A percentile compares a stretch with the other conserved stretches of the same genome.
Conservation (phyloP, 1,140 invertebrate species). For the Andrena cerasifolii region DNA sequence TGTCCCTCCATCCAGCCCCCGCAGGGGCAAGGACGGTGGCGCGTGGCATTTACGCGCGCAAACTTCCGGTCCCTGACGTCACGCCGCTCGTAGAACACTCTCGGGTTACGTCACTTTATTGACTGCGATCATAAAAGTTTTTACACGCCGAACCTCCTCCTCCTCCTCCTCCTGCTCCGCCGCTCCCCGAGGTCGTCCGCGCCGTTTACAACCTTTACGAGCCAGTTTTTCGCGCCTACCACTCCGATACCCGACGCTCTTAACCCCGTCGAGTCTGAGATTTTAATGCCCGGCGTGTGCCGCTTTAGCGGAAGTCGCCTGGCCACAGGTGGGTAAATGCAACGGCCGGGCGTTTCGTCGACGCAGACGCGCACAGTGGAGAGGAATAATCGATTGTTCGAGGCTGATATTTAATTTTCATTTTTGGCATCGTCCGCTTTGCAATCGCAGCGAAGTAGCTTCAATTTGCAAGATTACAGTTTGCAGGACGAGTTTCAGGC, state of each 20-base stretch:
- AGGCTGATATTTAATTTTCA: no score
- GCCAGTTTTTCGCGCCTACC: neutral
- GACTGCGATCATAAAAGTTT: conserved; percentile 81
- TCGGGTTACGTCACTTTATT: conserved; percentile 82
- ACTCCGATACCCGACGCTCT: neutral
- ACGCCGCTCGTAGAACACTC: conserved; percentile 73
- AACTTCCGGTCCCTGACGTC: conserved; percentile 77
- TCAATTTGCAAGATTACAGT: neutral
- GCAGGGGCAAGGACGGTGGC: conserved; percentile 50
- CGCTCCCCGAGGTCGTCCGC: neutral
- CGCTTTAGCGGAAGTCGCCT: neutral
- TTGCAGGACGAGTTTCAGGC: accelerated
- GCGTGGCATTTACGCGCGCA: conserved; percentile 74
- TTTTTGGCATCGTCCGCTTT: no score
- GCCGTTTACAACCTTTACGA: conserved; percentile 32
- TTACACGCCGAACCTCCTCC: conserved; percentile 75
- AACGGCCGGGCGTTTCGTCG: no score
- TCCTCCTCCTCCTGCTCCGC: conserved; percentile 56
- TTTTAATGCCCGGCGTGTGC: neutral
- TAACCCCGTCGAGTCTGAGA: neutral
- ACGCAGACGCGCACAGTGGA: no score
- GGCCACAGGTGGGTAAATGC: neutral
- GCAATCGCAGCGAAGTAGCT: neutral
- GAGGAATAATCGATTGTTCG: no score
- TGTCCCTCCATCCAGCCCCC: conserved; percentile 16